Conservation (phyloP, 1,140 invertebrate species). For the Panagrolaimus sp. region DNA sequence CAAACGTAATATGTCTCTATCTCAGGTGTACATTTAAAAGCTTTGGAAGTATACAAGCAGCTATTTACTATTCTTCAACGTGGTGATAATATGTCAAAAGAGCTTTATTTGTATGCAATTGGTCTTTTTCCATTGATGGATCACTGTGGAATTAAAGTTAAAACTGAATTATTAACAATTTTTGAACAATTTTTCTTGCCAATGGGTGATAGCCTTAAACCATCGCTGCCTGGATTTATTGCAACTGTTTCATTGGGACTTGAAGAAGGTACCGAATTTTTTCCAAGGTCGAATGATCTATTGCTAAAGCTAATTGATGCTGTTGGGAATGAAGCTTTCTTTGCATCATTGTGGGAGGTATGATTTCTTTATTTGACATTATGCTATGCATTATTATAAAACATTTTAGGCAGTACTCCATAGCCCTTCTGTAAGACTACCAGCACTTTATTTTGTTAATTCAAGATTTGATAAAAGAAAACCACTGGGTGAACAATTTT, state of each 20-base stretch:
- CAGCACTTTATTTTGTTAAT: constrained; percentile 75
- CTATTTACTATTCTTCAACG: constrained; percentile 85
- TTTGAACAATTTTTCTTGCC: constrained; percentile 88
- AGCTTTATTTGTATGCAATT: constrained; percentile 52
- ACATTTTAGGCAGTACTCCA: constrained; percentile 67
- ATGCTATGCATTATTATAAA: neutral
- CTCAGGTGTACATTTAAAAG: constrained; percentile 77
- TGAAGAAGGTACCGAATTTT: constrained; percentile 84
- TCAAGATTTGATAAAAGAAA: constrained; percentile 76
- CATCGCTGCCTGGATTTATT: constrained; percentile 78
- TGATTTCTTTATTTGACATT: neutral
- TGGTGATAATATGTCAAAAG: constrained; percentile 72
- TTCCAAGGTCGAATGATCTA: constrained; percentile 73
- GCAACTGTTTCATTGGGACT: constrained; percentile 76
- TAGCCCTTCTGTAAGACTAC: constrained; percentile 75
- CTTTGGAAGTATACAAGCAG: constrained; percentile 84
- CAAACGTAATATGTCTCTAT: constrained; percentile 15
- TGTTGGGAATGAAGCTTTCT: constrained; percentile 75
- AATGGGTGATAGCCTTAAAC: constrained; percentile 71
- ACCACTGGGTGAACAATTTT: constrained; percentile 75
- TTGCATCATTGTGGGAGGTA: constrained; percentile 78
- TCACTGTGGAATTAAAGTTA: constrained; percentile 77
- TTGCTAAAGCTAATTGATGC: constrained; percentile 74
- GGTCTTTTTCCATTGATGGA: constrained; percentile 82
- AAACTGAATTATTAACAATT: constrained; percentile 73